Evolutionary conservation across 1,140 invertebrate genomes (phyloP), one percentile per base, ranked within the genome.

Genomic region (Drosophila sucinea): DNA sequence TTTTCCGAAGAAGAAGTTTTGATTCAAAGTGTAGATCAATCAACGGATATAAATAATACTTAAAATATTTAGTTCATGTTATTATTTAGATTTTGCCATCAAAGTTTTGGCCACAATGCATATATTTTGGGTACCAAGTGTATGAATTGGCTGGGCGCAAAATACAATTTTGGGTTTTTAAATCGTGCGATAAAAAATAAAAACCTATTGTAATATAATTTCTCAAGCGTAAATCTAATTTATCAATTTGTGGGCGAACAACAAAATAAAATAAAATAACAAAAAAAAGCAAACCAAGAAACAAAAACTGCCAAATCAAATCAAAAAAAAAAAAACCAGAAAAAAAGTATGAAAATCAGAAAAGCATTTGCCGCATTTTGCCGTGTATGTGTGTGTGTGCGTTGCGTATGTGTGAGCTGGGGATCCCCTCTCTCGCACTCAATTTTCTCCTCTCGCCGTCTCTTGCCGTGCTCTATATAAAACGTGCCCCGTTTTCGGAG

Each of bases 221-320:
- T 89, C 77, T 89, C 62, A 58, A 89, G 84, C 85, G 85, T 89
- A 89, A 89, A 89, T 89, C 81, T 84, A 89, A 89, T 89, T 89
- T 89, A 89, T 89, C 85, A 89, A 89, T 89, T 89, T 89, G 76
- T 51, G 44, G 44, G 44, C 27, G 44, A 51, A 27, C 78, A 67
- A 25, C 57, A 66, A 51, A 32, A 41, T 3, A 27, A 66, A 66
- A 70, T 58, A 29, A 41, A 5, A 40, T 62, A 65, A 69, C 57
- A 38, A 54, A 55, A 61, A 77, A 66, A 67, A 67, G n/a, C n/a
- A n/a, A 54, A 66, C 10, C 61, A 40, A 70, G 60, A 71, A 65
- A 64, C 47, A 47, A 40, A 67, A 60, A 30, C 63, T 47, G 47
- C 25, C 67, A 77, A 77, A 78, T 70, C 67, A 76, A 73, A 78